Percentiles rank a stretch among this genome's conserved stretches.
These are phyloP conservation scores for Enteromius mattozi DNA, from an alignment of 2,797 vertebrate genomes.

Conservation along the genomic window DNA sequence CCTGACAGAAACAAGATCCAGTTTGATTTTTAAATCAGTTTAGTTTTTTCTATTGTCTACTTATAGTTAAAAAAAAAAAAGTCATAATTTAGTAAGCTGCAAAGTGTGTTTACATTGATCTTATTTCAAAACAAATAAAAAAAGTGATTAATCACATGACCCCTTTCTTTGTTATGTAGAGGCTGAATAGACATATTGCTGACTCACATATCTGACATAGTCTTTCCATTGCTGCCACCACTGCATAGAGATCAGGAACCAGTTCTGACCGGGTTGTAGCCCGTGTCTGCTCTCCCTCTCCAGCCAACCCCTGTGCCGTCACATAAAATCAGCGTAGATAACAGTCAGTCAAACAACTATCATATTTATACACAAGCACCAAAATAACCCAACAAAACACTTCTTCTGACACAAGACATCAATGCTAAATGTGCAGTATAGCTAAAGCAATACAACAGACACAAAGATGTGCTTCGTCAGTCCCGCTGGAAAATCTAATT, in stretches of 20 bases:
- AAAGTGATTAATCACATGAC: not conserved
- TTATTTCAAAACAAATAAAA: not conserved
- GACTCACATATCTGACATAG: constrained; percentile 97
- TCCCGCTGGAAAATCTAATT: constrained; percentile 2
- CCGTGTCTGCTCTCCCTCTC: constrained; percentile 97
- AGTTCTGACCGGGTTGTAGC: constrained; percentile 91
- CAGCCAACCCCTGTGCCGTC: constrained; percentile 87
- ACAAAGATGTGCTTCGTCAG: not conserved
- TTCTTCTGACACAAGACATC: not conserved
- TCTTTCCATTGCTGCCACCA: constrained; percentile 99
- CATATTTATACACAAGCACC: constrained; percentile 5
- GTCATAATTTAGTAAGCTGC: not conserved
- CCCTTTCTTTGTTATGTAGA: not conserved
- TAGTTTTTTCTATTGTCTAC: not conserved
- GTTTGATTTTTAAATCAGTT: not conserved
- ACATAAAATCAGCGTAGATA: constrained; percentile 22
- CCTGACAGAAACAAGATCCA: not conserved
- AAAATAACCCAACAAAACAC: not conserved
- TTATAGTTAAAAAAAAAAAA: not conserved
- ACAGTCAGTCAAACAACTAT: constrained; percentile 12
- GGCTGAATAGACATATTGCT: not conserved
- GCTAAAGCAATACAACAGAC: constrained; percentile 21
- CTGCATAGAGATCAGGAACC: constrained; percentile 97
- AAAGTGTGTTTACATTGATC: no score
- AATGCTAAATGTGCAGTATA: not conserved